Evolutionary conservation across 2,113 vertebrate genomes (phyloP), one percentile per base, ranked within the genome.

Genomic region (Anhinga anhinga): DNA sequence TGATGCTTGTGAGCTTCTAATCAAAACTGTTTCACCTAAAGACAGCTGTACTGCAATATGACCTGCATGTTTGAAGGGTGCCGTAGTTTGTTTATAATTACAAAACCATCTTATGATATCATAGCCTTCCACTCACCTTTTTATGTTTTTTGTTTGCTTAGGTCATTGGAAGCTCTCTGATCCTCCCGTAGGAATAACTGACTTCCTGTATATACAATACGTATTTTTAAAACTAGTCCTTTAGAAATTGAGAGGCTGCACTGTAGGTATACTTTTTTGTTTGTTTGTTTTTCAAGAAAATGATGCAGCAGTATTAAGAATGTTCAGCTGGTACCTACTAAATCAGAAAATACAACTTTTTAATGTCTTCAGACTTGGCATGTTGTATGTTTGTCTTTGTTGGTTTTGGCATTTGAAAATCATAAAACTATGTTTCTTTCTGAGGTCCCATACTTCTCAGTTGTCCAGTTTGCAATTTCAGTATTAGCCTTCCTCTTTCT

Each of bases 131-230:
- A 93, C 97, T 97, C 97, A 94, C 93, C 96, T 96, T 91, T 88
- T 83, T 94, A 91, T 97, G 92, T 95, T 97, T 77, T 98, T 98
- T 98, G 98, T 98, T 98, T 97, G 98, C 98, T 98, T 98, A 98
- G 97, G 97, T 96, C 97, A 94, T 96, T 98, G 98, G 96, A 97
- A 98, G 97, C 97, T 96, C 96, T 90, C 96, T 58, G 81, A 97
- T 97, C 97, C 96, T 97, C 89, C 74, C 97, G 96, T 98, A 98
- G 98, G 97, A 96, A 96, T 98, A 98, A 98, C 26, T 38, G 52
- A 19, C 65, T 56, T 25, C 21, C 12, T 47, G 65, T 15, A 12
- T 27, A 4, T 32, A 25, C 7, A 15, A 15, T 47, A 47, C 7
- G 21, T 47, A 38, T 69, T 47, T 56, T 25, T 9, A 22, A 82